Evolutionary conservation across 2,888 invertebrate species (phyloP), one percentile per base, ranked within the genome.

Genomic region (Eilema caniola): DNA sequence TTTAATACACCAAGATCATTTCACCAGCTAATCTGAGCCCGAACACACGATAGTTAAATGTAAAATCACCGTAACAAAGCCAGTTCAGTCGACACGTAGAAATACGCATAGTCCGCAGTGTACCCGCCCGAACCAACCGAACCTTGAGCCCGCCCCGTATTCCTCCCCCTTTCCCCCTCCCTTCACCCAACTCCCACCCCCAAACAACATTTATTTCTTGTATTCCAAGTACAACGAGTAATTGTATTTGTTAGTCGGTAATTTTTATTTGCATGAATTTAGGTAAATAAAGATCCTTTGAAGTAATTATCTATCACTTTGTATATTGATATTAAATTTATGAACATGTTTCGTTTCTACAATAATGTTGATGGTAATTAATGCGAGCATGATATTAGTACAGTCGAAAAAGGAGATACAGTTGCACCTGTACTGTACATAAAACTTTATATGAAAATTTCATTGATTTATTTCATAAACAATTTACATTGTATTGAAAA

Each of bases 51-150:
- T 28, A 53, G 65, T 47, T 47, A 37, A 71, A 67, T 70, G 72
- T 74, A 66, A 62, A 68, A 69, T 64, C 74, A 61, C 65, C 75
- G 76, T 77, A 86, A 88, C 87, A 89, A 77, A 72, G 82, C 62
- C 80, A 86, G 85, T 78, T 86, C 70, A 83, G 47, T 87, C 83
- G 77, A 80, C 83, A 86, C 85, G 86, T 90, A 84, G 88, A 90
- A 89, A 88, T 92, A 93, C 93, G 93, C 93, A 93, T 91, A 89
- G 91, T 86, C 89, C 93, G 92, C 93, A 93, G 89, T 91, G 93
- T 90, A 88, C 81, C 86, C 89, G 88, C 82, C 86, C 88, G 84
- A 85, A 81, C 84, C 80, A 81, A 84, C 79, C 83, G 85, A 88
- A 89, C 89, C 89, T 88, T 86, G 87, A 86, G 79, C 79, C 83